These are phyloP conservation scores for Phyllostomus hastatus DNA, from an alignment of 2,113 vertebrate genomes.

Conservation along the genomic window DNA sequence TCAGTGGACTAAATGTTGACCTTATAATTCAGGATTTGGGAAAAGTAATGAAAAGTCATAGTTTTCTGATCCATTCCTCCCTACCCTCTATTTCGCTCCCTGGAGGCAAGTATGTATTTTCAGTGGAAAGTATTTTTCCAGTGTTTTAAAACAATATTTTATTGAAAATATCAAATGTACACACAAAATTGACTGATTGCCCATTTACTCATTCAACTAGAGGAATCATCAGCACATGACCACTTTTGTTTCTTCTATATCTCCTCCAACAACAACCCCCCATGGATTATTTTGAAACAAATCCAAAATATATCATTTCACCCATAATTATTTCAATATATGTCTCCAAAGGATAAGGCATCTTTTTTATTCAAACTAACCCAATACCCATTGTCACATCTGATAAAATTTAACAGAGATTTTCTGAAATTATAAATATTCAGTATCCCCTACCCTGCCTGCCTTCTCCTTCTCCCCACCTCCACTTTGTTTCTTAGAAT, in stretches of 20 bases:
- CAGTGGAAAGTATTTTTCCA: not conserved
- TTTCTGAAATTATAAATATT: not conserved
- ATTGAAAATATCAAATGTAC: not conserved
- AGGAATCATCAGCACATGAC: not conserved
- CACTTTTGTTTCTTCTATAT: not conserved
- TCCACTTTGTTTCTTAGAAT: not conserved
- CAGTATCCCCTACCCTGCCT: not conserved
- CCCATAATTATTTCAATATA: not conserved
- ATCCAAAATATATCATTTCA: not conserved
- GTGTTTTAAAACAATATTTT: not conserved
- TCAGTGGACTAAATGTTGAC: conserved; percentile 1
- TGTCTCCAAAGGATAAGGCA: not conserved
- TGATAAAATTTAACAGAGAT: not conserved
- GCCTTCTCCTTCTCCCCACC: not conserved
- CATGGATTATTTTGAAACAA: conserved; percentile 19
- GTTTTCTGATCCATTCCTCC: not conserved
- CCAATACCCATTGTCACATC: not conserved
- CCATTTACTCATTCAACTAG: not conserved
- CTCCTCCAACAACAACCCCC: not conserved
- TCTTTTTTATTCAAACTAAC: not conserved
- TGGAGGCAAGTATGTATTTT: not conserved
- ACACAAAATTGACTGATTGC: not conserved
- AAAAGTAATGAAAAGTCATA: conserved; percentile 5
- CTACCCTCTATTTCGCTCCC: not conserved
- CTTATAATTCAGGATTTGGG: conserved; percentile 7